phyloP scores from a whole-genome alignment of 2,888 invertebrate species.

The Camponotus fellah region DNA sequence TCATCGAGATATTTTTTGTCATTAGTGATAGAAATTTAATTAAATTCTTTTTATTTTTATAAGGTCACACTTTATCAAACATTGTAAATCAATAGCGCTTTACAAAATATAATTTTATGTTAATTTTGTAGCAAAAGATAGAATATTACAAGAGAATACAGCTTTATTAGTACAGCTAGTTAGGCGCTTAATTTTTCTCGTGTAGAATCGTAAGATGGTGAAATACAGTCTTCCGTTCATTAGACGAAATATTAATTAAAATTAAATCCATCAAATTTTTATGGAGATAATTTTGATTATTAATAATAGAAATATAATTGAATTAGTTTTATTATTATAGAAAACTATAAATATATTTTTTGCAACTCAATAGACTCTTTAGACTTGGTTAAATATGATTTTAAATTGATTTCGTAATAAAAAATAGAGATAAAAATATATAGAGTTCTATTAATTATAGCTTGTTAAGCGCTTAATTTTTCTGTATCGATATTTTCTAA shows the following conservation, averaged over 20 bases:
- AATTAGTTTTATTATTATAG: no score
- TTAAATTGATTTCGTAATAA: constrained; percentile 4
- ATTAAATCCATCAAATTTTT: no score
- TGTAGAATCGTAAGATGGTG: no score
- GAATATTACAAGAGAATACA: background rate
- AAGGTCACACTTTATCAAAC: background rate
- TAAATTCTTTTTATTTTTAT: constrained; percentile 21
- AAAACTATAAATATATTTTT: no score
- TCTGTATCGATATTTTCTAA: background rate
- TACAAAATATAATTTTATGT: constrained; percentile 1
- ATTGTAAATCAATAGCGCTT: background rate
- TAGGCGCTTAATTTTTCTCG: no score
- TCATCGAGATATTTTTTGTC: background rate
- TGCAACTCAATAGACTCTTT: no score
- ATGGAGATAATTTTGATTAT: no score
- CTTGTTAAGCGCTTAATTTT: background rate
- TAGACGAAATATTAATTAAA: no score
- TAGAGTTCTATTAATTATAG: background rate
- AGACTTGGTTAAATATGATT: background rate
- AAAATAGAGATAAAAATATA: background rate
- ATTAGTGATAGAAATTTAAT: background rate
- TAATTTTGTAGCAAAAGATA: constrained; percentile 4
- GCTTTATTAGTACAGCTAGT: background rate
- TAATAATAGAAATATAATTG: no score
- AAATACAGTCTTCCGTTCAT: no score